Base-by-base conservation (phyloP, 2,113 vertebrate species). In the Ameiurus melas region DNA sequence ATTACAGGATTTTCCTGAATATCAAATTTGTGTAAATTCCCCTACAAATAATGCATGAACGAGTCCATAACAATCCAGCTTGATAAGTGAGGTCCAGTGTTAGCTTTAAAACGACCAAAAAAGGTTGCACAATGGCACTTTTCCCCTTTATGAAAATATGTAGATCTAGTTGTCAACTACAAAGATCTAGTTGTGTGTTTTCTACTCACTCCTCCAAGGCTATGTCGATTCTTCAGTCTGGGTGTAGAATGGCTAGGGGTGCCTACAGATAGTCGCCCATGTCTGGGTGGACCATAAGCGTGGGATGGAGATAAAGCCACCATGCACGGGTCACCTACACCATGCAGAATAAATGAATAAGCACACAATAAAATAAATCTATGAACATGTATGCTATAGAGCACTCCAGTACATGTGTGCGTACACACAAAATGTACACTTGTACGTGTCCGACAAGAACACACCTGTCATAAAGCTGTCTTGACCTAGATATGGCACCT, bases 401-500 rank as follows among this genome's bases (percentile, higher is more conserved):
- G 10, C 27, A 30, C 51, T 33, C 25, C 6, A 30, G 5, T 30
- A 33, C 53, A 16, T 1, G 27, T 4, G 14, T 10, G 0, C 9
- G 22, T 7, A 25, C 19, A 25, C 19, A 62, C 58, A 60, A 6
- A 30, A 79, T 43, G 19, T 12, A 43, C 3, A 79, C 19, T 43
- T 79, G 2, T 64, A 1, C 30, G 2, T n/a, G 16, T 47, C 4
- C 20, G 16, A 19, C 20, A 53, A 30, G 39, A 80, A 86, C 91
- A 81, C 77, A 95, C 95, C 94, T 58, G 91, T 91, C 73, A 92
- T 73, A 86, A 93, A 92, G 86, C 92, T 90, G 88, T 94, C 90
- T 57, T 90, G 90, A 84, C 84, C 87, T 90, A 60, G 80, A 87
- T 51, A 79, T 58, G 73, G 78, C 90, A 62, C 80, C 90, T 92